Percentiles rank a stretch among this genome's conserved stretches.
These are phyloP conservation scores for Bucorvus abyssinicus DNA, from an alignment of 2,797 vertebrate species.

Conservation along the genomic window DNA sequence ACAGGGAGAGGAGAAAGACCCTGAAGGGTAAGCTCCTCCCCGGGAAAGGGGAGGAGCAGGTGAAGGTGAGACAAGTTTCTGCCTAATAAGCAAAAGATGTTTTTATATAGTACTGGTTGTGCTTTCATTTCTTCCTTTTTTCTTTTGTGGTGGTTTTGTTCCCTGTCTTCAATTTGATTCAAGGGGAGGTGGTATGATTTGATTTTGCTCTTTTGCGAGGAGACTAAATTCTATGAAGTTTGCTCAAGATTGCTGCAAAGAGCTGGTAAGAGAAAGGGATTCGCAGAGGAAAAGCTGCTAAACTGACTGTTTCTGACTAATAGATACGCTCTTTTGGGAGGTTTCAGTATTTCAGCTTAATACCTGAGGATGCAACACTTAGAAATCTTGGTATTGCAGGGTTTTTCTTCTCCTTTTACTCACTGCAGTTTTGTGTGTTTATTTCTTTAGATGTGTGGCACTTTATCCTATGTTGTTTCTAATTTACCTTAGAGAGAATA, in stretches of 20 bases:
- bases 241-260: background rate
- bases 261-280: background rate
- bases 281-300: background rate
- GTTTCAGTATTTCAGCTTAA: background rate
- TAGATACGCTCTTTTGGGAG: background rate
- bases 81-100: fast-evolving
- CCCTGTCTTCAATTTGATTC: background rate
- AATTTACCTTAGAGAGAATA: background rate
- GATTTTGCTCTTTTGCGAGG: background rate
- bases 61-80: background rate
- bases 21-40: fast-evolving
- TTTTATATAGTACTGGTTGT: background rate
- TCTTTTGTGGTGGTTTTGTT: background rate
- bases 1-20: fast-evolving
- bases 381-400: background rate
- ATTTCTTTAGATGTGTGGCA: background rate
- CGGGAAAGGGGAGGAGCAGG: background rate
- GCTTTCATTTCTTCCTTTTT: background rate
- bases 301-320: background rate
- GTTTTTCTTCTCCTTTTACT: background rate
- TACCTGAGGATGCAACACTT: background rate
- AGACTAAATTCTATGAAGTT: background rate
- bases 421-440: background rate
- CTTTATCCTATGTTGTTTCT: background rate
- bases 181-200: background rate